Conservation (phyloP, 2,113 vertebrate genomes). For the Telmatochromis sp. region DNA sequence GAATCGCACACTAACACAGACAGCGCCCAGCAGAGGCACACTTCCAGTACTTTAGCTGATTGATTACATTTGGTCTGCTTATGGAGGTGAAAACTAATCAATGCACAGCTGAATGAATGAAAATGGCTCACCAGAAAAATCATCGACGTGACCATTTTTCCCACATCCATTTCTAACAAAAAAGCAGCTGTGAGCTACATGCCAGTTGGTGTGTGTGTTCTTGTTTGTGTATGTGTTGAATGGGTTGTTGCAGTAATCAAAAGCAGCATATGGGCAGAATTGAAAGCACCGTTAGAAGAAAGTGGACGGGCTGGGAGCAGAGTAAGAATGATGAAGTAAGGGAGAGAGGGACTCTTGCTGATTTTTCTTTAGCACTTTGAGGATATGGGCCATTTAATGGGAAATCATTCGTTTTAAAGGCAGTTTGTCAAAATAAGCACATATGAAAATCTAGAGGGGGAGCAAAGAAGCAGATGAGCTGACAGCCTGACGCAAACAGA, state of each 20-base stretch:
- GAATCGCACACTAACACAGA: neutral
- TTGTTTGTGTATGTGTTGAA: neutral
- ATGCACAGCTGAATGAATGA: neutral
- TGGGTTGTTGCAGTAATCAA: constrained; percentile 18
- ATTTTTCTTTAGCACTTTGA: neutral
- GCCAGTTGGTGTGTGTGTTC: neutral
- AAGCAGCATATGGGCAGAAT: constrained; percentile 7
- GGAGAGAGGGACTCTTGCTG: neutral
- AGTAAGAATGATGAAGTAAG: neutral
- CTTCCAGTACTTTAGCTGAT: neutral
- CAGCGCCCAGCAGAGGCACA: neutral
- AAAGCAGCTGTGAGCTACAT: neutral
- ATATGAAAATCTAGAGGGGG: neutral
- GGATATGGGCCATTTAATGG: neutral
- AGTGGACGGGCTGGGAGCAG: neutral
- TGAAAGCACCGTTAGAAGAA: constrained; percentile 1
- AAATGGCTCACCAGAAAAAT: neutral
- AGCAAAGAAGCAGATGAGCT: neutral
- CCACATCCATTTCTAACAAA: neutral
- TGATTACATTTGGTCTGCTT: neutral
- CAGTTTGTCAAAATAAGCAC: neutral
- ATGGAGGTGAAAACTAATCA: neutral
- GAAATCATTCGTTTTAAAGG: neutral
- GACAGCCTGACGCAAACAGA: neutral
- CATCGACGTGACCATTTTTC: neutral